Evolutionary conservation across 2,113 vertebrate genomes (phyloP).

Genomic region (Corvus cornix): DNA sequence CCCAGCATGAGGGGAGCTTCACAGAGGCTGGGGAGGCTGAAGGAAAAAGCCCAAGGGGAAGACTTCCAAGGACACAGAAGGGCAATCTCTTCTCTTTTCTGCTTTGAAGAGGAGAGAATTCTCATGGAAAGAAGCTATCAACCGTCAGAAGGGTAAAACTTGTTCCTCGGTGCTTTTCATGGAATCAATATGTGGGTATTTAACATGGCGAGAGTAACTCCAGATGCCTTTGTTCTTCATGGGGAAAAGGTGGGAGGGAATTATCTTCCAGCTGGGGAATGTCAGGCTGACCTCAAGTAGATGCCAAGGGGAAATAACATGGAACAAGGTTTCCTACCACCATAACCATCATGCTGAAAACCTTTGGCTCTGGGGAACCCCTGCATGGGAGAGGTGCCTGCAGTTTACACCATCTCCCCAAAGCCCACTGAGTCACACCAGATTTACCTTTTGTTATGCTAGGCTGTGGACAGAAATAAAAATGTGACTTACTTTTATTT

Average conservation of each 20-base stretch:
- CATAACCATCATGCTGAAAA: background rate
- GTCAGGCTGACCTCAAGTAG: background rate
- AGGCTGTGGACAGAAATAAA: background rate
- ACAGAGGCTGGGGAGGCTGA: background rate
- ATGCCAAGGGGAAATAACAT: background rate
- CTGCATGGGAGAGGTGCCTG: background rate
- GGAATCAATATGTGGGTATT: background rate
- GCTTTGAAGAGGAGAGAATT: background rate
- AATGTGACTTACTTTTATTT: accelerated
- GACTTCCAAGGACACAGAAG: background rate
- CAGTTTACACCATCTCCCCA: background rate
- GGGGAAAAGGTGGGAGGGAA: background rate
- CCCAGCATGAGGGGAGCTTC: background rate
- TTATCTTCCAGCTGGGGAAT: background rate
- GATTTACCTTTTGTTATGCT: background rate
- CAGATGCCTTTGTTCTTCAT: background rate
- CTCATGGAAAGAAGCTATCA: background rate
- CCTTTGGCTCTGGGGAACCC: background rate
- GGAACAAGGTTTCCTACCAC: background rate
- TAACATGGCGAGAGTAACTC: background rate
- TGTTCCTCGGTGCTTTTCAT: background rate
- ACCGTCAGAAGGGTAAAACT: background rate
- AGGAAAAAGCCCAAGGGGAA: background rate
- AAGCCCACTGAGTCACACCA: background rate
- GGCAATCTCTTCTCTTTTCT: background rate